phyloP scores from a whole-genome alignment of 2,113 vertebrate species.

The Indri indri region DNA sequence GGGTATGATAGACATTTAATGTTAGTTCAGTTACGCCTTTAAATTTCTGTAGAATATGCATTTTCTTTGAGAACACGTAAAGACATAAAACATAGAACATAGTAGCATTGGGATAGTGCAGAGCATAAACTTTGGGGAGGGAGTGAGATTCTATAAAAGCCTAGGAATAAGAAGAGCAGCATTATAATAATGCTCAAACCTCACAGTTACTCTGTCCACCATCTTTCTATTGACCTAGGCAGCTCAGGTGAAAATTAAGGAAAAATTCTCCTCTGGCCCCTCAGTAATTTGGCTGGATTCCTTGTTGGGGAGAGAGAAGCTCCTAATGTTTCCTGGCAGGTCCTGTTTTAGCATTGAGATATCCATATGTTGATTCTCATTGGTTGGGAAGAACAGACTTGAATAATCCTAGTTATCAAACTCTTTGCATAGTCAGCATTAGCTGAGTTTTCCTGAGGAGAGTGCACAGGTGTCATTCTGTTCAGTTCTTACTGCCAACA shows the following conservation, averaged over 20 bases:
- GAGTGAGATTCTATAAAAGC: neutral
- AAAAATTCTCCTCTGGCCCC: neutral
- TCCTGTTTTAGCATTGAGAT: neutral
- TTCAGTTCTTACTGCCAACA: neutral
- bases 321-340: neutral
- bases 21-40: neutral
- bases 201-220: neutral
- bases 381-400: neutral
- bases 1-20: neutral
- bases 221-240: neutral
- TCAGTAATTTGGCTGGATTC: neutral
- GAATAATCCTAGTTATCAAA: no score
- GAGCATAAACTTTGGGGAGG: neutral
- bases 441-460: neutral
- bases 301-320: neutral
- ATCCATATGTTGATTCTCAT: neutral
- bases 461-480: neutral
- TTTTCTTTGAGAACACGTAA: neutral
- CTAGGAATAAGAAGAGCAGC: neutral
- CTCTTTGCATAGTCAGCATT: neutral
- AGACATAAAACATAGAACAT: neutral
- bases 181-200: neutral
- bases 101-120: neutral
- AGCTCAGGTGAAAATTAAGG: neutral
- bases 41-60: neutral